Base-by-base conservation (phyloP, 2,888 invertebrate species). In the Drosophila paranaensis region DNA sequence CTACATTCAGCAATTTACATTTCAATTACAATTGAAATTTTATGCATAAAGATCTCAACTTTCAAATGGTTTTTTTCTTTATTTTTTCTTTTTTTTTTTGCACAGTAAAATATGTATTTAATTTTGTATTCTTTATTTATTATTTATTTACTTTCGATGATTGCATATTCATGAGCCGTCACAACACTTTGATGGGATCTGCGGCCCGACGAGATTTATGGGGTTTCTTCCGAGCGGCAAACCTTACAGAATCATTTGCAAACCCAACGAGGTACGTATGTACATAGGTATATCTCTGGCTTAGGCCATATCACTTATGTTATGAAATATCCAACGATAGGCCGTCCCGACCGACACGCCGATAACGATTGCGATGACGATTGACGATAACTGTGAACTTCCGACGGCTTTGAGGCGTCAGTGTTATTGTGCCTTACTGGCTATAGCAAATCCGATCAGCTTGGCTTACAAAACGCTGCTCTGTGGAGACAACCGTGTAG, bases 401-500 rank as follows among this genome's bases (percentile, higher is more conserved):
- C 84, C 84, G 84, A 80, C 84, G 84, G 84, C 84, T 74, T 76
- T 73, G 45, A 68, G 25, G 55, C 43, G 66, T 61, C 37, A 37
- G 2, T 37, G 37, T 42, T 50, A 10, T 53, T 71, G 73, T 75
- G 81, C 74, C 68, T 76, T 69, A 76, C 68, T 67, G 77, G 66
- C 77, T 67, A 64, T 69, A 40, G 60, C 33, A 67, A 71, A 71
- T 78, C 74, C 78, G 77, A 63, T 67, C 61, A 77, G 68, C 20
- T 63, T 60, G 66, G n/a, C 45, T 65, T 46, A 69, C 65, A 70
- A 76, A 65, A 72, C 79, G 64, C 61, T 74, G 66, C 61, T 74
- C 74, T 65, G 65, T 71, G 69, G 54, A 70, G 58, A 60, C 86
- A 88, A 85, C 85, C 82, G 85, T 82, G 70, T 78, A 80, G 86